These are phyloP conservation scores for Phortica okadai DNA, from an alignment of 2,888 invertebrate species.

Conservation along the genomic window DNA sequence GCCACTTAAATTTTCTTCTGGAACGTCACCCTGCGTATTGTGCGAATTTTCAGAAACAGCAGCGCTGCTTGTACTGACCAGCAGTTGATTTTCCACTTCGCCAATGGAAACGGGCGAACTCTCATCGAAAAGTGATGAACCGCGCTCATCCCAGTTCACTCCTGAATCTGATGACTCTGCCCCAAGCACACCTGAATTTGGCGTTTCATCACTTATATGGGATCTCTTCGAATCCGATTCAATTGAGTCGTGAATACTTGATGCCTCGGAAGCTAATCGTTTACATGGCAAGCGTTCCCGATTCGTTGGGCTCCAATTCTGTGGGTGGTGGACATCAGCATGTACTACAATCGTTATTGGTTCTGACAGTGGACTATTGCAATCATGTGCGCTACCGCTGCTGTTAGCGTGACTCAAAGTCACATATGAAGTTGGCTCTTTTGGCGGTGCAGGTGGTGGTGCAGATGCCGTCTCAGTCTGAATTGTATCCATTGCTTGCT, in stretches of 20 bases:
- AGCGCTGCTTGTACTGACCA: slow-evolving; percentile 61
- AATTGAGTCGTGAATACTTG: background rate
- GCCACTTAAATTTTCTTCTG: background rate
- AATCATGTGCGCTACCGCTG: slow-evolving; percentile 11
- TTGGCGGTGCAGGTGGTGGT: background rate
- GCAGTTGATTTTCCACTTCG: slow-evolving; percentile 51
- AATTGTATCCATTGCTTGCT: background rate
- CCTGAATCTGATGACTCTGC: slow-evolving; percentile 47
- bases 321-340: slow-evolving; percentile 65
- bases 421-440: background rate
- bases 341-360: slow-evolving; percentile 52
- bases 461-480: background rate
- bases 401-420: background rate
- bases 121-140: slow-evolving; percentile 43
- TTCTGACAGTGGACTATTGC: slow-evolving; percentile 51
- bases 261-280: slow-evolving; percentile 29
- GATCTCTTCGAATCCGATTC: slow-evolving; percentile 38
- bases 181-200: slow-evolving; percentile 25
- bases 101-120: slow-evolving; percentile 38
- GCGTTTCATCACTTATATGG: slow-evolving; percentile 37
- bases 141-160: slow-evolving; percentile 43
- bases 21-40: background rate
- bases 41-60: slow-evolving; percentile 51
- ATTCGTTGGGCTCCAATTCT: slow-evolving; percentile 62
- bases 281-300: slow-evolving; percentile 26